phyloP scores from a whole-genome alignment of 1,140 invertebrate species.

The Pogonomyrmex californicus region DNA sequence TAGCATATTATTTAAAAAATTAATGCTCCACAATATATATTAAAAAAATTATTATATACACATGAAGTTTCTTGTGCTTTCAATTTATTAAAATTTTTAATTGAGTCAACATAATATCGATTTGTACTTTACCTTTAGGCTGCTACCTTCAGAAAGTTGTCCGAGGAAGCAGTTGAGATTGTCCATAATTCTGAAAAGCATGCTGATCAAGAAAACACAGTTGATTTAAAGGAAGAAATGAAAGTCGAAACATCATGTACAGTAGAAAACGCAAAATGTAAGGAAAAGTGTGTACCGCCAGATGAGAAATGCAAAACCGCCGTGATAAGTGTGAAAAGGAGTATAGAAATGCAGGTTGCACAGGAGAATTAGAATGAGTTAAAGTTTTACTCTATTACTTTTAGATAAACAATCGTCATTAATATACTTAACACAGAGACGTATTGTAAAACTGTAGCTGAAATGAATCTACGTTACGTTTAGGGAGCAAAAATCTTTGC shows the following conservation, averaged over 20 bases:
- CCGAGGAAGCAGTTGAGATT: neutral
- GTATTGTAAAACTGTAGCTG: neutral
- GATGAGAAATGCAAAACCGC: neutral
- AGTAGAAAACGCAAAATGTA: neutral
- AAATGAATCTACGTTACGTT: neutral
- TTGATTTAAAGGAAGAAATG: conserved; percentile 3
- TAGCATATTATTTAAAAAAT: neutral
- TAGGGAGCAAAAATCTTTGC: neutral
- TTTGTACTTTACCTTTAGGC: conserved; percentile 38
- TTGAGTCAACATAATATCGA: conserved; percentile 19
- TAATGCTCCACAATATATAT: neutral
- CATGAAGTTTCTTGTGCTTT: neutral
- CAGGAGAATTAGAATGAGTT: conserved; percentile 48
- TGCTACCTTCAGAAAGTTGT: neutral
- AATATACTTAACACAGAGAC: neutral
- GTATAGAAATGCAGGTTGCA: conserved; percentile 73
- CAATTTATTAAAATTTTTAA: neutral
- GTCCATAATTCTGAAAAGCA: conserved; percentile 18
- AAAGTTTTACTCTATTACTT: conserved; percentile 4
- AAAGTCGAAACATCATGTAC: conserved; percentile 6
- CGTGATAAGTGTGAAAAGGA: conserved; percentile 53
- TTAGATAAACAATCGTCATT: neutral
- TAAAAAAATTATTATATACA: neutral
- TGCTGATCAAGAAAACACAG: conserved; percentile 10
- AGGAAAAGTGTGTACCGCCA: neutral